Evolutionary conservation across 2,797 vertebrate species (phyloP).

Genomic region (Coilia nasus): DNA sequence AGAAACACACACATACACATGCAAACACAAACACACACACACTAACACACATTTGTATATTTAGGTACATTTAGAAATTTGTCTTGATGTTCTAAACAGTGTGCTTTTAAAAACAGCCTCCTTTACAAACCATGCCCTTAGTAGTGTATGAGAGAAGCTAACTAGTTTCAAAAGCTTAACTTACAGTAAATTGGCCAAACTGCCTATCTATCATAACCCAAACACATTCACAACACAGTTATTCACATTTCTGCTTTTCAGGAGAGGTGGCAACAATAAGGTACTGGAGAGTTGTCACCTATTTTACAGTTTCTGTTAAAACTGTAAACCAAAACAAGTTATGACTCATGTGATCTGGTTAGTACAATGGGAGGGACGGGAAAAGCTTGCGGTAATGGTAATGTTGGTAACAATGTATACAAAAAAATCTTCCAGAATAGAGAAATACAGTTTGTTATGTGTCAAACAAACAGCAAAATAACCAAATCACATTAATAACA

Average conservation of each 20-base stretch:
- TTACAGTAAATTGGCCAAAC: neutral
- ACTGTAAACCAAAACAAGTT: slow-evolving; percentile 5
- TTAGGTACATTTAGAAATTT: no score
- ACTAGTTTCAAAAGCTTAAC: no score
- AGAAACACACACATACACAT: no score
- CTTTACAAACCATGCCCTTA: no score
- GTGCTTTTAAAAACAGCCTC: no score
- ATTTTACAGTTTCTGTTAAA: slow-evolving; percentile 11
- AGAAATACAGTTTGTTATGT: neutral
- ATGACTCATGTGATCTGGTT: slow-evolving; percentile 10
- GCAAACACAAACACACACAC: no score
- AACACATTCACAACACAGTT: no score
- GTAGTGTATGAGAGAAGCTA: no score
- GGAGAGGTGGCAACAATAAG: neutral
- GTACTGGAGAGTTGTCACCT: neutral
- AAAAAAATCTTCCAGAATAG: neutral
- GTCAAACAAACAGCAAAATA: neutral
- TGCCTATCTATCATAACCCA: neutral
- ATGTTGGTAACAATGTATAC: slow-evolving; percentile 10
- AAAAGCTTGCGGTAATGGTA: slow-evolving; percentile 8
- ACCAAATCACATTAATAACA: neutral
- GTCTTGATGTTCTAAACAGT: no score
- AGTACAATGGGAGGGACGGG: slow-evolving; percentile 6
- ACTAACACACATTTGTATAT: no score
- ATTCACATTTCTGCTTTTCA: no score